phyloP scores from a whole-genome alignment of 2,797 vertebrate species.

The Cephalopachus bancanus region DNA sequence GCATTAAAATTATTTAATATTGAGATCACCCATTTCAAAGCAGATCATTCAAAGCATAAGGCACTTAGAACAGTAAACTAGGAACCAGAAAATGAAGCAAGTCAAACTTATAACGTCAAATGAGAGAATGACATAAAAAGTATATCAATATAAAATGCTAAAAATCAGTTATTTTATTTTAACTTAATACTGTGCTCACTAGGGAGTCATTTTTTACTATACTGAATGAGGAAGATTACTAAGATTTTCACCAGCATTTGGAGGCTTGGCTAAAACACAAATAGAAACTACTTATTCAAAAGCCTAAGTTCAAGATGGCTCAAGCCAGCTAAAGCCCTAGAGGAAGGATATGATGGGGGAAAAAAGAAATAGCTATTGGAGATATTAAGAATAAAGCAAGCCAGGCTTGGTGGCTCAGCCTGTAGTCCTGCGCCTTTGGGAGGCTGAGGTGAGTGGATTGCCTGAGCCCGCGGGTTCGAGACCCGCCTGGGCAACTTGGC shows the following conservation, averaged over 20 bases:
- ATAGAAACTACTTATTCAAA: conserved; percentile 50
- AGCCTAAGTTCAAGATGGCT: conserved; percentile 53
- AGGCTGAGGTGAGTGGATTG: too few species aligned
- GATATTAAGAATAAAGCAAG: conserved; percentile 45
- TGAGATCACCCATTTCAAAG: conserved; percentile 55
- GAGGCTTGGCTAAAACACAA: conserved; percentile 34
- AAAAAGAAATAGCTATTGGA: background rate
- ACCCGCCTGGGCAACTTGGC: too few species aligned
- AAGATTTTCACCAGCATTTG: conserved; percentile 52
- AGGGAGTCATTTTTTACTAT: background rate
- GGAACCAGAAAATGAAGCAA: conserved; percentile 41
- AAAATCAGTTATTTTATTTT: background rate
- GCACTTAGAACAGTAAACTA: conserved; percentile 28
- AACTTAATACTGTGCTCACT: background rate
- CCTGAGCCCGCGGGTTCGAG: too few species aligned
- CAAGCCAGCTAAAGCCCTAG: conserved; percentile 14
- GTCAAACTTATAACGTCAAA: background rate
- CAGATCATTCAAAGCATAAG: conserved; percentile 10
- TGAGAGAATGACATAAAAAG: background rate
- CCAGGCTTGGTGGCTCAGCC: too few species aligned
- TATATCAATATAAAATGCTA: background rate
- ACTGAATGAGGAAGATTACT: conserved; percentile 25
- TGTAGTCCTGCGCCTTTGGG: too few species aligned
- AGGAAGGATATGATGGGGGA: background rate
- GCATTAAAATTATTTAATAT: background rate